phyloP scores from a whole-genome alignment of 2,113 vertebrate species.

The Terrapene triunguis region DNA sequence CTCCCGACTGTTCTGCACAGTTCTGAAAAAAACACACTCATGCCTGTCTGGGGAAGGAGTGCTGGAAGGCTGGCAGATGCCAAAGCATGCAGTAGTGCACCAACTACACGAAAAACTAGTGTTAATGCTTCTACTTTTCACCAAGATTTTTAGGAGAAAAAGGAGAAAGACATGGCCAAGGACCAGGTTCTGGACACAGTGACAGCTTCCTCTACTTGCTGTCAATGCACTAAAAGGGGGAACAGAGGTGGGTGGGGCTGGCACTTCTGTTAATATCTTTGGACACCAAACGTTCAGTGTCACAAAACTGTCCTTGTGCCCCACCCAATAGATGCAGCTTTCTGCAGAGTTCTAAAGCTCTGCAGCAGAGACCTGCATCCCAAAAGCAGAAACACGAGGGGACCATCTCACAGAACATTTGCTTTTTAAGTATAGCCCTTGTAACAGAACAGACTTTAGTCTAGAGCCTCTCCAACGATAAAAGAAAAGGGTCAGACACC shows the following conservation, averaged over 20 bases:
- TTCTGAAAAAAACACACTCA: background rate
- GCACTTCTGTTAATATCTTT: constrained; percentile 58
- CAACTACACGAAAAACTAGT: accelerated
- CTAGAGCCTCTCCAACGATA: background rate
- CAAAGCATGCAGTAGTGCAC: accelerated
- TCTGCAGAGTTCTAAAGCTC: constrained; percentile 20
- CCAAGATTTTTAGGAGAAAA: background rate
- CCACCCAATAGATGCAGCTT: background rate
- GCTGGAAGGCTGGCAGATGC: background rate
- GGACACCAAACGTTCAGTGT: background rate
- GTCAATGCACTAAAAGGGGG: background rate
- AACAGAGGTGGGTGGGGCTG: constrained; percentile 54
- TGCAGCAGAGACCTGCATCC: background rate
- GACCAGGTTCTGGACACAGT: background rate
- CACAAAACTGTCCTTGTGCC: background rate
- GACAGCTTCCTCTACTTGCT: background rate
- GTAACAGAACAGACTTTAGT: background rate
- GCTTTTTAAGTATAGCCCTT: background rate
- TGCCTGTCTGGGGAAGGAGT: accelerated
- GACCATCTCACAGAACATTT: background rate
- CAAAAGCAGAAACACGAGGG: background rate
- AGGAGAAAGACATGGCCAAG: constrained; percentile 28
- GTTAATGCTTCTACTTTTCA: background rate
- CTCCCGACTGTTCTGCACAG: background rate
- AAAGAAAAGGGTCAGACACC: background rate